A percentile compares a stretch with the other conserved stretches of the same genome.
Conservation (phyloP, 1,140 invertebrate genomes). For the Leptopilina clavipes region DNA sequence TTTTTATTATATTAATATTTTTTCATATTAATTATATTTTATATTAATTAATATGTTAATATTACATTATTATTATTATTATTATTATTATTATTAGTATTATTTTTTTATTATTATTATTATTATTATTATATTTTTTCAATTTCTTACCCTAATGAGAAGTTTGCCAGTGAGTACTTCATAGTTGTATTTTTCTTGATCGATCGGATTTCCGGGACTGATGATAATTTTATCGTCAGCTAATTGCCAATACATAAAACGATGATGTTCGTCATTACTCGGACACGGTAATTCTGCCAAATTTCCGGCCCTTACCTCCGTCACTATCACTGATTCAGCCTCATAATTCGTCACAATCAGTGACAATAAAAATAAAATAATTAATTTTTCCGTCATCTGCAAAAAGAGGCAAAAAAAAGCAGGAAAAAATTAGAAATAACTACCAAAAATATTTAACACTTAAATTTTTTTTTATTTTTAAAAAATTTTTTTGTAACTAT, state of each 20-base stretch:
- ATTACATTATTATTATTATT: no score
- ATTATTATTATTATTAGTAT: no score
- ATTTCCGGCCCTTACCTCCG: constrained; percentile 77
- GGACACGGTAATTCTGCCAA: constrained; percentile 78
- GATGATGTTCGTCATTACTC: constrained; percentile 80
- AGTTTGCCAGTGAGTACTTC: constrained; percentile 81
- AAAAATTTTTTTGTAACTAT: no score
- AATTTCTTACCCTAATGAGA: constrained; percentile 77
- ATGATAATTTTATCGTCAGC: constrained; percentile 76
- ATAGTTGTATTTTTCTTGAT: constrained; percentile 81
- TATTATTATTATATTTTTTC: neutral
- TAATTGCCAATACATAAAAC: constrained; percentile 82
- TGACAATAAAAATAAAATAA: constrained; percentile 54
- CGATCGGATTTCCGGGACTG: constrained; percentile 78
- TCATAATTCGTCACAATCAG: constrained; percentile 49
- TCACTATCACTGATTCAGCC: constrained; percentile 63
- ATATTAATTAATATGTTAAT: no score
- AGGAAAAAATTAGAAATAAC: neutral
- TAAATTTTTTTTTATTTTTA: no score
- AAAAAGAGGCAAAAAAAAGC: constrained; percentile 40
- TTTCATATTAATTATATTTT: no score
- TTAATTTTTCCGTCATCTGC: constrained; percentile 58
- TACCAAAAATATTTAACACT: no score
- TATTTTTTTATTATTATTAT: no score
- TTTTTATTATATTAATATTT: no score